These are phyloP conservation scores for Drosophila sproati DNA, from an alignment of 1,140 invertebrate genomes.

Conservation along the genomic window DNA sequence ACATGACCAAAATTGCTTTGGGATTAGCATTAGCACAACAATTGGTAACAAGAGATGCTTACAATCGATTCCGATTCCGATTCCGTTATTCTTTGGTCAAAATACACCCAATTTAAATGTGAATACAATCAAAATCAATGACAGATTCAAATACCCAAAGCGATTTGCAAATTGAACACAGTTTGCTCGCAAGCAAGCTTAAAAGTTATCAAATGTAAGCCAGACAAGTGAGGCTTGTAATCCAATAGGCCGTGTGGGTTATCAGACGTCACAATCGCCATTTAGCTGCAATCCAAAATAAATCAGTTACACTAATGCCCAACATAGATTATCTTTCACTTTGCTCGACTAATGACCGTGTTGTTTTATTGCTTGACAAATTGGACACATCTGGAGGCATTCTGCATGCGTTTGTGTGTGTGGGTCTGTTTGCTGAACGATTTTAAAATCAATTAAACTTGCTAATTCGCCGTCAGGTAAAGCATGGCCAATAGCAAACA, in stretches of 20 bases:
- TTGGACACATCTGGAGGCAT: constrained; percentile 9
- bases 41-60: no score
- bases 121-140: no score
- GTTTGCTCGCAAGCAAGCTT: no score
- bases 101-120: no score
- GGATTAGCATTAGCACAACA: no score
- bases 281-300: constrained; percentile 16
- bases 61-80: no score
- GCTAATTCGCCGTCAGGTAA: constrained; percentile 32
- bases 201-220: no score
- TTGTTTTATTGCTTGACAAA: constrained; percentile 37
- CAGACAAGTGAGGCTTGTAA: constrained; percentile 3
- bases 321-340: constrained; percentile 21
- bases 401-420: neutral
- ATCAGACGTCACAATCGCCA: constrained; percentile 1
- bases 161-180: no score
- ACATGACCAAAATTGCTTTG: no score
- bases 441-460: constrained; percentile 50
- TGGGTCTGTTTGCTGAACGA: constrained; percentile 17
- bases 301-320: constrained; percentile 24
- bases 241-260: constrained; percentile 2
- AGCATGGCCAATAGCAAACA: constrained; percentile 32
- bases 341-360: constrained; percentile 32
- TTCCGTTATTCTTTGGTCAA: no score
- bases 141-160: no score